Conservation (phyloP, 2,113 vertebrate genomes). For the Spheniscus mendiculus region DNA sequence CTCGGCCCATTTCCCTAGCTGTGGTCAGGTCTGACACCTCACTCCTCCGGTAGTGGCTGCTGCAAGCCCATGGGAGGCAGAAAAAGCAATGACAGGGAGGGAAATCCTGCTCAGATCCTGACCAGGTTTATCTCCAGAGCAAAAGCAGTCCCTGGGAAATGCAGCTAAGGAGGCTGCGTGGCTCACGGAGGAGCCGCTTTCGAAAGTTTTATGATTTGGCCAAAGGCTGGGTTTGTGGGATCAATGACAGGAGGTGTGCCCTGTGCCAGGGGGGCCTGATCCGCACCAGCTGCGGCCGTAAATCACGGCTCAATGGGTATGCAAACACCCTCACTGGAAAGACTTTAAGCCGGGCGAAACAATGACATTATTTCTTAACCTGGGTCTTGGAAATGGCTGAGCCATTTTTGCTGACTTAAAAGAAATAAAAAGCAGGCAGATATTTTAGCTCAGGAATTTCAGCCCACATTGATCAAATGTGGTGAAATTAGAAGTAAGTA, state of each 20-base stretch:
- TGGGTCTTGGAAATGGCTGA: not conserved
- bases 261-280: not conserved
- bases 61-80: not conserved
- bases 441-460: not conserved
- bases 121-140: not conserved
- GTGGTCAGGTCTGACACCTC: fast-evolving
- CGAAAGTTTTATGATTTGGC: not conserved
- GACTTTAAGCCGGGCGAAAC: not conserved
- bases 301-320: not conserved
- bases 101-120: not conserved
- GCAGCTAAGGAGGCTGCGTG: fast-evolving
- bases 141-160: not conserved
- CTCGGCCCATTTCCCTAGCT: fast-evolving
- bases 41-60: fast-evolving
- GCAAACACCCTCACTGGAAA: not conserved
- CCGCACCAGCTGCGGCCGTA: not conserved
- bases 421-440: not conserved
- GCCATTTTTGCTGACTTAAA: not conserved
- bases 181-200: not conserved
- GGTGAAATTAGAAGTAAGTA: not conserved
- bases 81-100: not conserved
- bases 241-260: not conserved
- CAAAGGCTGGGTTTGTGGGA: constrained; percentile 3
- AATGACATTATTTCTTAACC: not conserved
- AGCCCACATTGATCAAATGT: not conserved